Evolutionary conservation across 2,888 invertebrate genomes (phyloP).

Genomic region (Rotaria sp.): DNA sequence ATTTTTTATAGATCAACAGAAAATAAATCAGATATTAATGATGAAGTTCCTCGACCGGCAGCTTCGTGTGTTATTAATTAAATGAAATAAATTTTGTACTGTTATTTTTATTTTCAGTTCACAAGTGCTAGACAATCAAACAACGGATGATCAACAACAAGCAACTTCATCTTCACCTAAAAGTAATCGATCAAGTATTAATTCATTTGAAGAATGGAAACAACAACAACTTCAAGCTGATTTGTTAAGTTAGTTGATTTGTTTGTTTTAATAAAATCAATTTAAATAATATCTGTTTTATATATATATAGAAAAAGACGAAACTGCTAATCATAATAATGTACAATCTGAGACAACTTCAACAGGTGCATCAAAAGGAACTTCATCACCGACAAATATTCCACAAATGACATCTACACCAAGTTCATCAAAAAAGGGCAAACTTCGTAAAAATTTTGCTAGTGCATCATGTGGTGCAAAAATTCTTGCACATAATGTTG

Average conservation of each 20-base stretch:
- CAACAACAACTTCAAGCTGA: slow-evolving; percentile 32
- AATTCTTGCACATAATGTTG: slow-evolving; percentile 81
- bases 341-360: neutral
- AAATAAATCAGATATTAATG: neutral
- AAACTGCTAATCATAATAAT: neutral
- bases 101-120: neutral
- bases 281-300: neutral
- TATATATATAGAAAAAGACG: neutral
- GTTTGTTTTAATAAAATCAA: neutral
- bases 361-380: neutral
- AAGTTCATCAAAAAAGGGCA: neutral
- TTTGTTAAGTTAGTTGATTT: neutral
- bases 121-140: neutral
- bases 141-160: neutral
- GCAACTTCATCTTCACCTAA: neutral
- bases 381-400: neutral
- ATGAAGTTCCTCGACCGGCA: neutral
- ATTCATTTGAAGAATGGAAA: slow-evolving; percentile 41
- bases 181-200: slow-evolving; percentile 34
- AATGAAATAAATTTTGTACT: neutral
- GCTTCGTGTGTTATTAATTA: neutral
- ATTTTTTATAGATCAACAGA: neutral
- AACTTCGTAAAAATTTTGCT: slow-evolving; percentile 74
- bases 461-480: slow-evolving; percentile 95
- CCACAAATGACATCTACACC: neutral